Conservation (phyloP, 1,140 invertebrate species). For the Leptinotarsa undecemlineata region DNA sequence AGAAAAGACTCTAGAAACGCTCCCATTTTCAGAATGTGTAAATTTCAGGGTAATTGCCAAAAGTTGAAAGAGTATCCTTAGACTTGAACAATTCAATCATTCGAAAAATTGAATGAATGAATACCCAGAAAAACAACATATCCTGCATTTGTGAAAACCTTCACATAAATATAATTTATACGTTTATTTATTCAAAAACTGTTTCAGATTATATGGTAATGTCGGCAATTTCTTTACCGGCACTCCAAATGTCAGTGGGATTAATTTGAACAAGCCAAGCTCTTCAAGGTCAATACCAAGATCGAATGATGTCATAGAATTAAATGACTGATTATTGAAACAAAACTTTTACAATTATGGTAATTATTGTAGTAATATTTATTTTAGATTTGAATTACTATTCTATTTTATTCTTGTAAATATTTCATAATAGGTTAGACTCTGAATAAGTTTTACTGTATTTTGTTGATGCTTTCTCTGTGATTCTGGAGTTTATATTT, state of each 20-base stretch:
- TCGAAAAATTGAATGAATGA: too few relatives aligned
- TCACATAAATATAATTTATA: too few relatives aligned
- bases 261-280: conserved; percentile 1
- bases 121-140: too few relatives aligned
- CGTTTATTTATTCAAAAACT: neutral
- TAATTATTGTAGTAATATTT: conserved; percentile 2
- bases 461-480: neutral
- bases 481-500: conserved; percentile 9
- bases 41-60: too few relatives aligned
- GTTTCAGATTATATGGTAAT: neutral
- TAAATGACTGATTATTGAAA: conserved; percentile 39
- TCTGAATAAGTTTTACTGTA: conserved; percentile 6
- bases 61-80: too few relatives aligned
- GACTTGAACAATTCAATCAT: too few relatives aligned
- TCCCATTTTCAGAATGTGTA: too few relatives aligned
- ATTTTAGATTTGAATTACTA: neutral
- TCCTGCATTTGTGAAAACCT: too few relatives aligned
- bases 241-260: neutral
- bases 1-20: too few relatives aligned
- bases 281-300: neutral
- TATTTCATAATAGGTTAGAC: neutral
- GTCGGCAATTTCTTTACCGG: neutral
- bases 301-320: conserved; percentile 38
- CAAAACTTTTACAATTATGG: neutral
- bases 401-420: conserved; percentile 15